Conservation (phyloP, 30 jellyfish, hydroid and myxozoan genomes). For the Pelagia noctiluca region DNA sequence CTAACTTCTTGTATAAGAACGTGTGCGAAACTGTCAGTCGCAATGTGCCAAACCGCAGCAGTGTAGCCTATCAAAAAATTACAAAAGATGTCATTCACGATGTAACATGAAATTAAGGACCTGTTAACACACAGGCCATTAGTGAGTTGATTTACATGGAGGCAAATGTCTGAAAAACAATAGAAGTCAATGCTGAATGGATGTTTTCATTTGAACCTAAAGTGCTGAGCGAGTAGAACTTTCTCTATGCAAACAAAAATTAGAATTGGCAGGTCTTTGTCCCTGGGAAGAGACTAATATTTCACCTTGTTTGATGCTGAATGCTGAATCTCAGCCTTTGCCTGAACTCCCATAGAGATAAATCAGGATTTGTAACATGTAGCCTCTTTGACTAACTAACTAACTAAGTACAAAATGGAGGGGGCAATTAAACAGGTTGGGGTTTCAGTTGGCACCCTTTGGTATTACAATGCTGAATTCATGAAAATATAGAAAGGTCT, state of each 20-base stretch:
- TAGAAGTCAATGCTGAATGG: neutral
- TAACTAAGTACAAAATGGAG: too few species aligned
- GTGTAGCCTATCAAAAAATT: slow-evolving; percentile 39
- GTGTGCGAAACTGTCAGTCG: slow-evolving; percentile 48
- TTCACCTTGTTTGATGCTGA: neutral
- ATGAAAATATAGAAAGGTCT: too few species aligned
- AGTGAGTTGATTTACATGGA: neutral
- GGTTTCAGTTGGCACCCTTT: too few species aligned
- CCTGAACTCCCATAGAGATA: neutral
- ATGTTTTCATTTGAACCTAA: neutral
- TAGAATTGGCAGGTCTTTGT: slow-evolving; percentile 1
- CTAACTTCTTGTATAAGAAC: slow-evolving; percentile 14
- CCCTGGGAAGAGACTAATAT: neutral
- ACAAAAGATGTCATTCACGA: neutral
- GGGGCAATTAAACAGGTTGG: too few species aligned
- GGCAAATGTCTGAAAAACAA: neutral
- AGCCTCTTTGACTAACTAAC: neutral
- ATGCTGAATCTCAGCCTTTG: neutral
- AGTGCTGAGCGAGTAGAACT: slow-evolving; percentile 10
- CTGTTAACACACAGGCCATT: neutral
- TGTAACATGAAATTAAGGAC: slow-evolving; percentile 2
- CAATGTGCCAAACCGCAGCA: slow-evolving; percentile 22
- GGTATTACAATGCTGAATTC: too few species aligned
- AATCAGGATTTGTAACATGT: slow-evolving; percentile 2
- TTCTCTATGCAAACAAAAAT: too few species aligned